Evolutionary conservation across 1,140 invertebrate species (phyloP).

Genomic region (Penaeus vannamei): DNA sequence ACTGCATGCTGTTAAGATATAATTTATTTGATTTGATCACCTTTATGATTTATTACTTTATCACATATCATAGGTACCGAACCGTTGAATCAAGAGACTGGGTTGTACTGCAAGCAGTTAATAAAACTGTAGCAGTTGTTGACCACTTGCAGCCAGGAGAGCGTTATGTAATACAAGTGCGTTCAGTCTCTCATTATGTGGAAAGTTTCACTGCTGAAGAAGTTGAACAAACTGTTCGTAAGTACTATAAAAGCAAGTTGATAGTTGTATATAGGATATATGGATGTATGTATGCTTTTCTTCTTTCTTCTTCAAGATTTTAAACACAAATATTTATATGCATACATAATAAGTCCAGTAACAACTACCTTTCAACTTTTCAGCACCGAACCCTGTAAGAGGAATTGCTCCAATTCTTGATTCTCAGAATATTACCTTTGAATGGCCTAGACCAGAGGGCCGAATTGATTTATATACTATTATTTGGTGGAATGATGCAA

Average conservation of each 20-base stretch:
- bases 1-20: too few relatives aligned
- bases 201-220: conserved; percentile 79
- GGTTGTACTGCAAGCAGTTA: conserved; percentile 75
- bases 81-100: conserved; percentile 82
- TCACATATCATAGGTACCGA: conserved; percentile 52
- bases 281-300: too few relatives aligned
- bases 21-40: too few relatives aligned
- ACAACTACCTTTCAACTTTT: background rate
- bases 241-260: conserved; percentile 71
- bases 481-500: conserved; percentile 63
- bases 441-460: conserved; percentile 88
- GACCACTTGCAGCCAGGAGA: conserved; percentile 90
- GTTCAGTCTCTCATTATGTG: conserved; percentile 86
- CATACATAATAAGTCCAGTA: background rate
- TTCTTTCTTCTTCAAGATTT: too few relatives aligned
- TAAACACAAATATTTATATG: too few relatives aligned
- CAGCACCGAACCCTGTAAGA: conserved; percentile 79
- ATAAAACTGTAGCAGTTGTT: conserved; percentile 82
- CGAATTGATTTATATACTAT: conserved; percentile 84
- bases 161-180: conserved; percentile 88
- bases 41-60: background rate
- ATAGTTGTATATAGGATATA: too few relatives aligned
- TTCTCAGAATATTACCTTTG: conserved; percentile 90
- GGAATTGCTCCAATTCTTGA: conserved; percentile 85
- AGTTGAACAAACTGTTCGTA: conserved; percentile 89